Evolutionary conservation across 2,888 invertebrate species (phyloP), one percentile per base, ranked within the genome.

Genomic region (Apamea epomidion): DNA sequence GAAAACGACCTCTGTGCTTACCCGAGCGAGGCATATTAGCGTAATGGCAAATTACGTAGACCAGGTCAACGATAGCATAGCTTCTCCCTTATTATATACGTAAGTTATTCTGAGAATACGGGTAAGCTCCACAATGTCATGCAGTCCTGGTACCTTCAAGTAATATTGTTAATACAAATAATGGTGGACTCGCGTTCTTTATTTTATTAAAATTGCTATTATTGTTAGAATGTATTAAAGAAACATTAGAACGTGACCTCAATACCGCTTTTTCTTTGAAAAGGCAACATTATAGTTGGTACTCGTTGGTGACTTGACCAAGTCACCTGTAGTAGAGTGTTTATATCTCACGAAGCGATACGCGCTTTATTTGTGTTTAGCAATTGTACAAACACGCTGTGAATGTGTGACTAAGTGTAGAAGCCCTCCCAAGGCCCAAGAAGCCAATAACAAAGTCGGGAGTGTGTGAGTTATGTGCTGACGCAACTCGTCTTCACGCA

Each of bases 31-130:
- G 58, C 58, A 32, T 82, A 82, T 78, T 86, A 86, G 77, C 87
- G 67, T 86, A 86, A 86, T 86, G 75, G 86, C 74, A 72, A 88
- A 85, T 77, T 88, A 81, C 62, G 18, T 51, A 64, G 77, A 76
- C 73, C 83, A 76, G 74, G 75, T 62, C 83, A 74, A 84, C 48
- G 81, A 75, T 76, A 77, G 73, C 32, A 69, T n/a, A n/a, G 68
- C 37, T 70, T 42, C 37, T 62, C 16, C 6, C 18, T 14, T 69
- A 18, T 37, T 45, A 25, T n/a, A 32, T 29, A 74, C n/a, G 10
- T 73, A 51, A 29, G 48, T 75, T 75, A 64, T 72, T 84, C 51
- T 48, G 14, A 76, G 10, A 76, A 75, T 32, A 60, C n/a, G 42
- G 6, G 6, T 81, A 21, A 62, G 32, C 45, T 85, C 18, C 18